A percentile compares a stretch with the other conserved stretches of the same genome.
Conservation (phyloP, 1,140 invertebrate species). For the Hetaerina americana region DNA sequence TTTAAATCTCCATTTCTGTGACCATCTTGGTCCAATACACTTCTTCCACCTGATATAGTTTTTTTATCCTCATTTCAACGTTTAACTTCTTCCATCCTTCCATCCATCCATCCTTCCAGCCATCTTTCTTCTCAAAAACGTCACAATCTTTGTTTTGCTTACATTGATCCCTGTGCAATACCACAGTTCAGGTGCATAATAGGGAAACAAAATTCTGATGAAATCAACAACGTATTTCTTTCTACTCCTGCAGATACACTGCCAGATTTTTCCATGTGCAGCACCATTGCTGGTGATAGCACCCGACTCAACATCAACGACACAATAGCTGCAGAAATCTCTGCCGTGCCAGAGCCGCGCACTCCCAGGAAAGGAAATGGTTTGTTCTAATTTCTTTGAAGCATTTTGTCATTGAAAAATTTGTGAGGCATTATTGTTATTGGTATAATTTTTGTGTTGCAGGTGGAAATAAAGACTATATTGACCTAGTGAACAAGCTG, state of each 20-base stretch:
- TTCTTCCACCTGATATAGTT: too few species aligned
- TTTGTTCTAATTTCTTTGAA: neutral
- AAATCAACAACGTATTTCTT: too few species aligned
- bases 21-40: too few species aligned
- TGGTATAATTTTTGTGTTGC: neutral
- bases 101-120: too few species aligned
- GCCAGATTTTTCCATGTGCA: constrained; percentile 17
- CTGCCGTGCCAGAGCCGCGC: neutral
- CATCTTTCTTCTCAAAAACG: too few species aligned
- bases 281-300: constrained; percentile 15
- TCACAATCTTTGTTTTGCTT: too few species aligned
- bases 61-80: too few species aligned
- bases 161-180: too few species aligned
- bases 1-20: too few species aligned
- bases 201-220: too few species aligned
- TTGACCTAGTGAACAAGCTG: constrained; percentile 34
- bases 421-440: neutral
- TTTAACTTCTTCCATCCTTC: too few species aligned
- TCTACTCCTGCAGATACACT: constrained; percentile 11
- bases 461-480: constrained; percentile 5
- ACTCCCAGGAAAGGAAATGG: neutral
- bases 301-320: constrained; percentile 15
- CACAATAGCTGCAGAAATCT: constrained; percentile 7
- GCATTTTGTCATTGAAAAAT: neutral
- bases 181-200: too few species aligned